These are phyloP conservation scores for Rhinatrema bivittatum DNA, from an alignment of 2,797 vertebrate genomes.

Conservation along the genomic window DNA sequence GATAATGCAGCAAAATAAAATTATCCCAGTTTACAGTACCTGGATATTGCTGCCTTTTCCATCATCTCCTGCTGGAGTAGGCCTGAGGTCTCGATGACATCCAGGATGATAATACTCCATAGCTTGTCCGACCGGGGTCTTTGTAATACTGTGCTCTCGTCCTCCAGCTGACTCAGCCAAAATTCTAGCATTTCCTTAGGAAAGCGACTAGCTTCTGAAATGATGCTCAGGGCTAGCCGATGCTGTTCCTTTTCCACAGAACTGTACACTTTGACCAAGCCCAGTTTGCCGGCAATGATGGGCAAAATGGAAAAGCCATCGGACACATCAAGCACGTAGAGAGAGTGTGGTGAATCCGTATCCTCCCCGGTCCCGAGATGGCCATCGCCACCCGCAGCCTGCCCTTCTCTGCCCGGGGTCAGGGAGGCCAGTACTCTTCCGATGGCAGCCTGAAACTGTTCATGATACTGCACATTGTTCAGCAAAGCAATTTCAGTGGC, in stretches of 20 bases:
- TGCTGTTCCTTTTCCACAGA: slow-evolving; percentile 88
- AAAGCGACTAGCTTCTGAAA: slow-evolving; percentile 70
- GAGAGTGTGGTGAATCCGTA: slow-evolving; percentile 32
- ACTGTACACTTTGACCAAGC: slow-evolving; percentile 80
- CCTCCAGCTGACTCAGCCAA: slow-evolving; percentile 83
- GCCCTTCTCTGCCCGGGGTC: slow-evolving; percentile 30
- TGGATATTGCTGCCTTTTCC: slow-evolving; percentile 92
- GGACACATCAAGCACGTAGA: slow-evolving; percentile 87
- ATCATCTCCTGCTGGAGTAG: slow-evolving; percentile 90
- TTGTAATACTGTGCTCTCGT: slow-evolving; percentile 76
- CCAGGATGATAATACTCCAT: slow-evolving; percentile 91
- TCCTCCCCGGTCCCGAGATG: not conserved
- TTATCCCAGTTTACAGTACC: slow-evolving; percentile 69
- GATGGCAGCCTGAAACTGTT: slow-evolving; percentile 72
- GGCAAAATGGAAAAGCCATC: slow-evolving; percentile 92
- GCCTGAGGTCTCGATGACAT: slow-evolving; percentile 90
- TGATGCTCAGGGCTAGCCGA: slow-evolving; percentile 66
- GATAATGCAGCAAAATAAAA: too few relatives aligned
- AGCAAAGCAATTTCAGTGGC: slow-evolving; percentile 85
- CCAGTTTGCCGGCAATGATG: slow-evolving; percentile 75
- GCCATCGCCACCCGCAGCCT: slow-evolving; percentile 27
- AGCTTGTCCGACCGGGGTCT: slow-evolving; percentile 82
- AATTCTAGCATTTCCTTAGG: slow-evolving; percentile 76
- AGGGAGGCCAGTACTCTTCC: slow-evolving; percentile 65
- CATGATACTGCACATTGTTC: slow-evolving; percentile 77